phyloP scores from a whole-genome alignment of 1,140 invertebrate genomes.

The Prorops nasuta region DNA sequence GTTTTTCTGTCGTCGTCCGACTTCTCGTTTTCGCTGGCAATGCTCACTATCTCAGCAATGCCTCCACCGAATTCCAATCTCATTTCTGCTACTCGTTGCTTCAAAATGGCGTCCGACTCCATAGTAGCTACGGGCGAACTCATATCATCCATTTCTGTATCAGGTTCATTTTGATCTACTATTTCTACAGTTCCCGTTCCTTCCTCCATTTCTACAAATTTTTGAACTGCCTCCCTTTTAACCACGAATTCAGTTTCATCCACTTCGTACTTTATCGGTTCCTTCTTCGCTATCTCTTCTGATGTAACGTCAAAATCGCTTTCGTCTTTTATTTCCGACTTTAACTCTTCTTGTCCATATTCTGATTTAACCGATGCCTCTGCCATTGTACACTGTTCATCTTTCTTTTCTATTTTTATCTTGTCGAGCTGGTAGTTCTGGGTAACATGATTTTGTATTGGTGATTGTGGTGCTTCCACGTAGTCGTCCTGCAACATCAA shows the following conservation, averaged over 20 bases:
- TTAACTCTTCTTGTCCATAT: too few relatives aligned
- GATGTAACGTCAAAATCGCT: not conserved
- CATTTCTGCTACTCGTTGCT: constrained; percentile 51
- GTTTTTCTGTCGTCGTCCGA: constrained; percentile 14
- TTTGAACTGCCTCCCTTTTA: too few relatives aligned
- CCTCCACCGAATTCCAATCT: constrained; percentile 49
- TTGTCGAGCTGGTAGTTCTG: too few relatives aligned
- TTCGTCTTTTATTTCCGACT: constrained; percentile 10
- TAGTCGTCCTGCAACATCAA: constrained; percentile 42
- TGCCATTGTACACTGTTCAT: too few relatives aligned
- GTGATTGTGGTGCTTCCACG: constrained; percentile 35
- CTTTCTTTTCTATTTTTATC: too few relatives aligned
- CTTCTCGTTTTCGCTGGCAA: constrained; percentile 21
- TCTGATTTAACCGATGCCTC: too few relatives aligned
- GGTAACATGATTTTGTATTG: too few relatives aligned
- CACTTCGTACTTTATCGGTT: constrained; percentile 17
- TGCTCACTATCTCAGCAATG: constrained; percentile 24
- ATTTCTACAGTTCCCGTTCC: constrained; percentile 40
- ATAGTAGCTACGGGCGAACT: constrained; percentile 44
- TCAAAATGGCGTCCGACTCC: constrained; percentile 49
- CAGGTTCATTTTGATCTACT: constrained; percentile 38
- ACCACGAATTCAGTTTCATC: too few relatives aligned
- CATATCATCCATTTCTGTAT: constrained; percentile 41
- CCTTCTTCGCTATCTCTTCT: constrained; percentile 1
- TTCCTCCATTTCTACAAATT: constrained; percentile 9